These are phyloP conservation scores for Anhinga anhinga DNA, from an alignment of 2,113 vertebrate genomes.

Conservation along the genomic window DNA sequence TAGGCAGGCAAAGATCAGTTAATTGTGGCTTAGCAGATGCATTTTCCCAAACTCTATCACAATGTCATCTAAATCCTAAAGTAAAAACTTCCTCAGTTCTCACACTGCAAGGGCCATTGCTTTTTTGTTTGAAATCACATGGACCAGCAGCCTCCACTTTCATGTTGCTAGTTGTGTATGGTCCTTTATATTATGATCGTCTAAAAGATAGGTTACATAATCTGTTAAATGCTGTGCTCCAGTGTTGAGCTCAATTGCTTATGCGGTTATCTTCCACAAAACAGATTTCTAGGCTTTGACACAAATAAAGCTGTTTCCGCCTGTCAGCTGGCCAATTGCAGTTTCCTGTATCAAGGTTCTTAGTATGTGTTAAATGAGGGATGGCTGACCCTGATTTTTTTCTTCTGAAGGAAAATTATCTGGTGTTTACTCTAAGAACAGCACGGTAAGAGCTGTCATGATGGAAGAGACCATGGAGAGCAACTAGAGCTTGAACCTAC, in stretches of 20 bases:
- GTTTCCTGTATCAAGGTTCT: background rate
- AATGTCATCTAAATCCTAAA: background rate
- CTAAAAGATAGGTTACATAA: background rate
- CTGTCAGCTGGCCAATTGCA: background rate
- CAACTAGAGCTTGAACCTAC: background rate
- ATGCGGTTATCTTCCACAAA: background rate
- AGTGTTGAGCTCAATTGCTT: background rate
- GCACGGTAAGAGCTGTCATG: background rate
- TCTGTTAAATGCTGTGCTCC: background rate
- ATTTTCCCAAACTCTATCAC: background rate
- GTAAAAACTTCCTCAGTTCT: background rate
- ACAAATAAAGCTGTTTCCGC: background rate
- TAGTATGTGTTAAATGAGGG: background rate
- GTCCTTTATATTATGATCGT: background rate
- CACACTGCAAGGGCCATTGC: background rate
- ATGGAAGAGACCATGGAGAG: background rate
- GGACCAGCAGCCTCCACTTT: background rate
- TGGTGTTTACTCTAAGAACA: background rate
- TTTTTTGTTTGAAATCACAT: background rate
- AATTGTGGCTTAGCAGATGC: background rate
- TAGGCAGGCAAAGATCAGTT: background rate
- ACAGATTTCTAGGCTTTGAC: background rate
- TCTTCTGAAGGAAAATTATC: background rate
- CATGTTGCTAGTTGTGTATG: background rate
- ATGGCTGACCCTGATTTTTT: background rate